Evolutionary conservation across 2,888 invertebrate species (phyloP), one percentile per base, ranked within the genome.

Genomic region (Hirtodrosophila duncani): DNA sequence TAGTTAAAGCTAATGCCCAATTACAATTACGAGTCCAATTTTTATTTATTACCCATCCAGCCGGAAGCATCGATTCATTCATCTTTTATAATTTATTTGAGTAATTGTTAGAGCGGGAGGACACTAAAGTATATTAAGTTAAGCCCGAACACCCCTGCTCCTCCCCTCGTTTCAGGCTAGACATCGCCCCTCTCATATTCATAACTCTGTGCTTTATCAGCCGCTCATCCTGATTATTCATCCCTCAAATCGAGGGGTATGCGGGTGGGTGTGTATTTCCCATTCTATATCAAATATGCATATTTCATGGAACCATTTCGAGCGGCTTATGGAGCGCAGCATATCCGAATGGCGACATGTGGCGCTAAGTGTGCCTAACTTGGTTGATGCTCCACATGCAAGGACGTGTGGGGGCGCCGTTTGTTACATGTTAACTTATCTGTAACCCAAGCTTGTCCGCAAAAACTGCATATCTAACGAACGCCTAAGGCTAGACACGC

Each of bases 21-120:
- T 79, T 79, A 74, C 79, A 75, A 70, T 79, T 79, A 78, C 75
- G 55, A 61, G 63, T 59, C 67, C 44, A 57, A 53, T 46, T 67
- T 63, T 70, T 79, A 75, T 79, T 79, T 79, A 79, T 66, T 70
- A 55, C 55, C 38, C 52, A 39, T 24, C 3, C 53, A 26, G 42
- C 17, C 31, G 5, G 13, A 11, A 36, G 29, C 50, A 31, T 18
- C 33, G 72, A 79, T 62, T 71, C 74, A 71, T 75, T 62, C n/a
- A n/a, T n/a, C 59, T 59, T 59, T 52, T 57, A 68, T 80, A 66
- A 75, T 80, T 72, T 63, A 67, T 64, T 64, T 66, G 80, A 77
- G 62, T 74, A 74, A 74, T 74, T 69, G 67, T 46, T 50, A 20
- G 8, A 24, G 29, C 37, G 5, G 24, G 24, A 9, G 24, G 17